Conservation (phyloP, 2,888 invertebrate genomes). For the Euplexia lucipara region DNA sequence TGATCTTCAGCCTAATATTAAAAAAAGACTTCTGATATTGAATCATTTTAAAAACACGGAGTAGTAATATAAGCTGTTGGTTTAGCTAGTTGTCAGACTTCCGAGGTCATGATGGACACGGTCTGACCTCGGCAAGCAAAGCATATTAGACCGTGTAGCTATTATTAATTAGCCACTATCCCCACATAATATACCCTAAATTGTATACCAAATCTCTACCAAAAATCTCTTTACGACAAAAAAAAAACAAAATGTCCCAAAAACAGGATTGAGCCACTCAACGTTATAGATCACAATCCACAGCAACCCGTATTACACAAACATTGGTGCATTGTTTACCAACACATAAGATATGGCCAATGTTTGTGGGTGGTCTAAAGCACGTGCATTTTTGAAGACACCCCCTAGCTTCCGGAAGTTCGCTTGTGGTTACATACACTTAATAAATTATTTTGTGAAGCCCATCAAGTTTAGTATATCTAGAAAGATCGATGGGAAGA, state of each 20-base stretch:
- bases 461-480: slow-evolving; percentile 38
- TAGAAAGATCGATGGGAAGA: slow-evolving; percentile 33
- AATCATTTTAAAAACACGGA: too few relatives aligned
- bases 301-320: slow-evolving; percentile 59
- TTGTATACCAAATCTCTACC: too few relatives aligned
- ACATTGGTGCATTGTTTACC: slow-evolving; percentile 67
- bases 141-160: too few relatives aligned
- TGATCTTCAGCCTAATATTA: too few relatives aligned
- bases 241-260: slow-evolving; percentile 4
- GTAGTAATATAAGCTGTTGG: too few relatives aligned
- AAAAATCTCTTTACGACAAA: slow-evolving; percentile 9
- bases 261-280: slow-evolving; percentile 65
- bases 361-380: slow-evolving; percentile 67
- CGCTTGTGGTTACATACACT: slow-evolving; percentile 53
- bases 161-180: too few relatives aligned
- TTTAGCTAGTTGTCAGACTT: too few relatives aligned
- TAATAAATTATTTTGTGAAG: slow-evolving; percentile 43
- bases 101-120: too few relatives aligned
- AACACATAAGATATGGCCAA: slow-evolving; percentile 57
- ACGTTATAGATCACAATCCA: slow-evolving; percentile 33
- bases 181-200: too few relatives aligned
- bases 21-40: too few relatives aligned
- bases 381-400: slow-evolving; percentile 51
- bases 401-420: slow-evolving; percentile 67
- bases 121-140: too few relatives aligned